Base-by-base conservation (phyloP, 2,113 vertebrate species). In the Nyctereutes procyonoides region DNA sequence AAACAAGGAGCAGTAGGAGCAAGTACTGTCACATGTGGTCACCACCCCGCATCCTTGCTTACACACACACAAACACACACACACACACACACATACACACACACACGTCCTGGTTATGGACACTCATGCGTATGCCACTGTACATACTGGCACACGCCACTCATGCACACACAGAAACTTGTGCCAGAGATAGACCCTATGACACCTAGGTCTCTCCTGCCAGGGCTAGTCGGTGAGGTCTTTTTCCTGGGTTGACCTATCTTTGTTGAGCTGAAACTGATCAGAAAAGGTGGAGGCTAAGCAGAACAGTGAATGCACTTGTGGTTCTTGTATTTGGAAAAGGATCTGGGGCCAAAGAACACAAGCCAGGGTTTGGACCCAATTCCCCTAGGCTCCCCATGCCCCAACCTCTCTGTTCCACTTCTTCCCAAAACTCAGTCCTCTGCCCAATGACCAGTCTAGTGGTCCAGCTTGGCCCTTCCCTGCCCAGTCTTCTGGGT, bases 291-390 rank as follows among this genome's bases (percentile, higher is more conserved):
- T 55, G 24, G 74, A 80, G 20, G 24, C 10, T 56, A 16, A 38
- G 38, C 17, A 24, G 4, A 16, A 81, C 4, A 60, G 43, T 94
- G 51, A 86, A 79, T 65, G 5, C 35, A 87, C 90, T 55, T 84
- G 22, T 95, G 76, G 92, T 84, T 87, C 62, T 87, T 87, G 10
- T 83, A 48, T 28, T 84, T 94, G 58, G n/a, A 89, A 89, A 76
- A 83, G 13, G 60, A 69, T 91, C 63, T 71, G 58, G 51, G n/a
- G 53, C 53, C 81, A 94, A 90, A 96, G 81, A 58, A 81, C 24
- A 73, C 0, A 5, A 97, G 15, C 53, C 30, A 65, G 67, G 48
- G 4, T 80, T 85, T 81, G 28, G 7, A 92, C 48, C 6, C 43
- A 58, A 88, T 62, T 94, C 58, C 30, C n/a, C 62, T 74, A 38